Percentiles rank a stretch among this genome's conserved stretches.
Conservation (phyloP, 2,113 vertebrate species). For the Halichoeres trimaculatus region DNA sequence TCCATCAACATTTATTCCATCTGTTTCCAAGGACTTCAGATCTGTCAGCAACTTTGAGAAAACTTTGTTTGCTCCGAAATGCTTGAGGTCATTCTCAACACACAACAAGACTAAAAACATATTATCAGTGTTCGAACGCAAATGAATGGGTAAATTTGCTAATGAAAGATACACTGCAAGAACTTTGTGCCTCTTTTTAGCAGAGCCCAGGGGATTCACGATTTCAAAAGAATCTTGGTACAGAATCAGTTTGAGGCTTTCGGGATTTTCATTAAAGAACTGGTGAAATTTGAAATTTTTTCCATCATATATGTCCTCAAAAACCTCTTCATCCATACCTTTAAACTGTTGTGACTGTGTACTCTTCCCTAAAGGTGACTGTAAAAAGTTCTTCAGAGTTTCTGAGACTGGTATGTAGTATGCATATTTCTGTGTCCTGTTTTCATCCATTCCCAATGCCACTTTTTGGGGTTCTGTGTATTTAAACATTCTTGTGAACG, state of each 20-base stretch:
- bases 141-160: constrained; percentile 46
- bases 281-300: constrained; percentile 7
- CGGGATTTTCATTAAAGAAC: constrained; percentile 30
- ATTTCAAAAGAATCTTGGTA: constrained; percentile 14
- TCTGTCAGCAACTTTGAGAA: too few relatives aligned
- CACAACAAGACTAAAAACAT: constrained; percentile 35
- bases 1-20: too few relatives aligned
- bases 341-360: neutral
- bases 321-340: neutral
- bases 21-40: too few relatives aligned
- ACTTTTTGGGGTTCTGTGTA: too few relatives aligned
- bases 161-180: constrained; percentile 54
- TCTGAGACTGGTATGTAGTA: constrained; percentile 10
- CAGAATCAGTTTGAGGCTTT: constrained; percentile 42
- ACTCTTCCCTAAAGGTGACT: constrained; percentile 8
- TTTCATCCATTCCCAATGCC: constrained; percentile 45
- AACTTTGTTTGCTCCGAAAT: too few relatives aligned
- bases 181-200: constrained; percentile 22
- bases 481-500: too few relatives aligned
- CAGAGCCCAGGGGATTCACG: constrained; percentile 9
- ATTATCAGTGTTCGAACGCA: constrained; percentile 39
- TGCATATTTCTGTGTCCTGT: constrained; percentile 10
- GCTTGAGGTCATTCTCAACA: too few relatives aligned
- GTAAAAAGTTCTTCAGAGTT: neutral
- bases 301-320: constrained; percentile 8